These are phyloP conservation scores for Chrysogorgia sp. DNA, from an alignment of 92 coral and sea anemone species.

Conservation along the genomic window DNA sequence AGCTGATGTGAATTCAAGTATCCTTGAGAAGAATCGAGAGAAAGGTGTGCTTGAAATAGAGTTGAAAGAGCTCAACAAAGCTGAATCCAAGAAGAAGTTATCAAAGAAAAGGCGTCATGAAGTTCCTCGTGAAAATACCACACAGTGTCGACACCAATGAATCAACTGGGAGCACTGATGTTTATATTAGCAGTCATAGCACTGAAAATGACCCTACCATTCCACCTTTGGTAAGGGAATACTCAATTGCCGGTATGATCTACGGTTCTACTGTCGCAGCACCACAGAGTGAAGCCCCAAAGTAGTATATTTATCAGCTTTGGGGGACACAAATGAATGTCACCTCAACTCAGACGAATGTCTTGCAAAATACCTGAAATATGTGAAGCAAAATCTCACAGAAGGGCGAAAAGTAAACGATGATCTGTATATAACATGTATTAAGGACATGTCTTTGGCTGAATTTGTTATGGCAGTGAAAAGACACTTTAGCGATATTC, in stretches of 20 bases:
- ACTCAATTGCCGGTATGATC: neutral
- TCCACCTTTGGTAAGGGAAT: neutral
- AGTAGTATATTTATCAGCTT: neutral
- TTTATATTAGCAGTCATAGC: neutral
- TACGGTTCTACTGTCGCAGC: neutral
- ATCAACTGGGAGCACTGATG: neutral
- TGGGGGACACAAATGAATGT: too few species aligned
- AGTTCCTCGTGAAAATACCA: neutral
- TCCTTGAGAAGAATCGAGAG: slow-evolving; percentile 16
- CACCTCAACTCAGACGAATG: too few species aligned
- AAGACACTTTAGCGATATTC: too few species aligned
- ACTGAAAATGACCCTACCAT: neutral
- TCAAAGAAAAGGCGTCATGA: slow-evolving; percentile 16
- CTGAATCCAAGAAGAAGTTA: slow-evolving; percentile 15
- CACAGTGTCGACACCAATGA: neutral
- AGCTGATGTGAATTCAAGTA: slow-evolving; percentile 29
- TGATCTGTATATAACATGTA: neutral
- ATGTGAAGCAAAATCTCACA: slow-evolving; percentile 13
- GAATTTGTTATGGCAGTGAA: slow-evolving; percentile 8
- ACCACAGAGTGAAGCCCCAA: neutral
- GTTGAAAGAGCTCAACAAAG: slow-evolving; percentile 13
- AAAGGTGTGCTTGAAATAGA: slow-evolving; percentile 15
- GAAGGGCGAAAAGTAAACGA: slow-evolving; percentile 9
- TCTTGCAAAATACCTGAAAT: neutral
- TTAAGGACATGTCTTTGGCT: slow-evolving; percentile 2